Evolutionary conservation across 2,113 vertebrate genomes (phyloP).

Genomic region (Hippocampus zosterae): DNA sequence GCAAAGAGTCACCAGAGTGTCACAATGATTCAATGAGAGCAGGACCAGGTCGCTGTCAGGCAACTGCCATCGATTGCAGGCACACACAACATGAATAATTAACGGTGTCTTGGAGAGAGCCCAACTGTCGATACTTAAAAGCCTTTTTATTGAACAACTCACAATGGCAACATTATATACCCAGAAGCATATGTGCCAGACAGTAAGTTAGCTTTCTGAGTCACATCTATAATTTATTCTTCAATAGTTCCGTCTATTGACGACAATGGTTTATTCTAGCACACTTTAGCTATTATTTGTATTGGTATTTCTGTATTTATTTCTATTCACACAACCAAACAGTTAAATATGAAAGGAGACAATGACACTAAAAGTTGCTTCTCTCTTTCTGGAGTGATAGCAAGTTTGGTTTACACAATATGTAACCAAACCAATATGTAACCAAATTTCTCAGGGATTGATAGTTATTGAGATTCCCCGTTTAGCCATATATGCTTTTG

Average conservation of each 20-base stretch:
- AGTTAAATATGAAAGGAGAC: conserved; percentile 43
- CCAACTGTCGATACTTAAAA: conserved; percentile 73
- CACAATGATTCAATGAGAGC: conserved; percentile 50
- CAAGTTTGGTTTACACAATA: conserved; percentile 2
- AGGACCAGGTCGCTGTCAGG: conserved; percentile 41
- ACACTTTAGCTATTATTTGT: conserved; percentile 28
- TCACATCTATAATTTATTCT: conserved; percentile 40
- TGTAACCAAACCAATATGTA: background rate
- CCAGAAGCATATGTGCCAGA: conserved; percentile 13
- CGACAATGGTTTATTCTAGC: conserved; percentile 34
- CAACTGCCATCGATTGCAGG: conserved; percentile 62
- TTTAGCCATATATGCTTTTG: conserved; percentile 42
- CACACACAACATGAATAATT: conserved; percentile 71
- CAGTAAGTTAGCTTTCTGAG: conserved; percentile 20
- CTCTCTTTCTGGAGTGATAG: background rate
- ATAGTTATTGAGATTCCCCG: conserved; percentile 52
- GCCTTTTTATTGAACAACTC: conserved; percentile 57
- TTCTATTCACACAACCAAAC: background rate
- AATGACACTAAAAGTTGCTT: background rate
- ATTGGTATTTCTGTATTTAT: conserved; percentile 27
- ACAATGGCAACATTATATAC: conserved; percentile 44
- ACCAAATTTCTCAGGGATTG: background rate
- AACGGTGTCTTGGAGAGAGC: conserved; percentile 55
- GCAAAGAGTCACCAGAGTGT: conserved; percentile 21
- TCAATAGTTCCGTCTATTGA: conserved; percentile 38